Evolutionary conservation across 2,888 invertebrate species (phyloP), one percentile per base, ranked within the genome.

Genomic region (Tenthredo scrophulariae): DNA sequence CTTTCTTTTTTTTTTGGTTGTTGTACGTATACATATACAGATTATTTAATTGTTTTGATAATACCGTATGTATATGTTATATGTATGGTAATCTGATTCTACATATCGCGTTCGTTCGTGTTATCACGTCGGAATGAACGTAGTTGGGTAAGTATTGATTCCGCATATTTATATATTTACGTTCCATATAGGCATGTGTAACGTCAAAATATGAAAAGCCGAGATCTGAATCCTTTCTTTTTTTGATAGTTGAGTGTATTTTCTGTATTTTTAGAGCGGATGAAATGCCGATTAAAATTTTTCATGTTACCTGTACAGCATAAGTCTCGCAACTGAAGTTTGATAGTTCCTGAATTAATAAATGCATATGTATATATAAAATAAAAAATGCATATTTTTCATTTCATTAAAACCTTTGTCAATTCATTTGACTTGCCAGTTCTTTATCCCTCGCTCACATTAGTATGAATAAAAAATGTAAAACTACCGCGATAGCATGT

Each of bases 331-430:
- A 62, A 62, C 54, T n/a, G 54, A 54, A n/a, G n/a, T 54, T 54
- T 54, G 54, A 54, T 54, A 54, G n/a, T 54, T 54, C 54, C n/a
- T 54, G 54, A 54, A 54, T 18, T n/a, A n/a, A n/a, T 26, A 75
- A 1, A n/a, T n/a, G 29, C 1, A 75, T n/a, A 22, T 26, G 26
- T 9, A 29, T n/a, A 74, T 74, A 43, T 33, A 26, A 6, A 22
- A 54, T 77, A 26, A 77, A 77, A 54, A 50, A 77, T 77, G 77
- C 15, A 77, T 77, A 77, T 77, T 77, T 77, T 77, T 77, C 77
- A 77, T 77, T 77, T 77, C 29, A 77, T 54, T 77, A 77, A 54
- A 77, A 77, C 77, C 77, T 33, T 50, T 77, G 77, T 77, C 54
- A 50, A 33, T 77, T 54, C 54, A 77, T 54, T 77, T 9, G n/a